Conservation (phyloP, 2,797 vertebrate genomes). For the Myripristis murdjan region DNA sequence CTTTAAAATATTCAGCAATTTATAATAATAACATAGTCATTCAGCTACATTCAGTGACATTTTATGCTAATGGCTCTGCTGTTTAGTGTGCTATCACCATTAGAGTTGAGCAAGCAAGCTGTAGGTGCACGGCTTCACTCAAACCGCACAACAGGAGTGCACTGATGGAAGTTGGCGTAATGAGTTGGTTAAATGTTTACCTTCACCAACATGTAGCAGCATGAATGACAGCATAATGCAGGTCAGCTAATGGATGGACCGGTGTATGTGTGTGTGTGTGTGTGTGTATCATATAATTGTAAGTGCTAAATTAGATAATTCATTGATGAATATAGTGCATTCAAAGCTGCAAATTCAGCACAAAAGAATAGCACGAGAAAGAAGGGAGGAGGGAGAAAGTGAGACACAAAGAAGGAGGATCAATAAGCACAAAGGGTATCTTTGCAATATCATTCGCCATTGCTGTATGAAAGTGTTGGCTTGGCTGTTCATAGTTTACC, state of each 20-base stretch:
- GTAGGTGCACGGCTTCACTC: neutral
- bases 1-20: too few relatives aligned
- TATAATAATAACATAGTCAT: too few relatives aligned
- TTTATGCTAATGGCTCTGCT: conserved; percentile 5
- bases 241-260: neutral
- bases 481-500: too few relatives aligned
- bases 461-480: too few relatives aligned
- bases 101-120: neutral
- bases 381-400: too few relatives aligned
- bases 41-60: neutral
- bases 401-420: neutral
- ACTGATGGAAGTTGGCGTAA: neutral
- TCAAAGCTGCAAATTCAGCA: too few relatives aligned
- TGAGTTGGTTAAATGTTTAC: neutral
- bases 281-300: neutral
- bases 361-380: too few relatives aligned
- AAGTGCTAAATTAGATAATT: too few relatives aligned
- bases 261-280: neutral
- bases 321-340: too few relatives aligned
- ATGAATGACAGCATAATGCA: neutral
- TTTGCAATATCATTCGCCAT: neutral
- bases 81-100: neutral
- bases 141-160: neutral
- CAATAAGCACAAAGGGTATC: neutral
- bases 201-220: neutral